phyloP scores from a whole-genome alignment of 53 echinoderm and acorn worm species.

The Arbacia lixula region DNA sequence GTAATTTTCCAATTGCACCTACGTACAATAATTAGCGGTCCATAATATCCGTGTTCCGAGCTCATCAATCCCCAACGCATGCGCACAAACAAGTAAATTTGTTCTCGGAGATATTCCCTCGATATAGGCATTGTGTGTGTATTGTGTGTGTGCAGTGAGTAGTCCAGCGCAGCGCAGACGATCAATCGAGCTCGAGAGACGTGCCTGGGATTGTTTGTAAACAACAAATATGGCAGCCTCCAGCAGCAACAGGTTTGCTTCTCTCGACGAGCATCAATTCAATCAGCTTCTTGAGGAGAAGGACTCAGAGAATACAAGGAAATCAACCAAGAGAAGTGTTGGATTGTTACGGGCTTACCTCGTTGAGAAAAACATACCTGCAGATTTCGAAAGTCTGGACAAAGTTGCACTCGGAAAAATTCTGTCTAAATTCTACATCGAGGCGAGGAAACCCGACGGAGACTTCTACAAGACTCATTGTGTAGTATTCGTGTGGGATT shows the following conservation, averaged over 20 bases:
- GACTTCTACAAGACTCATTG: slow-evolving; percentile 34
- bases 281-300: not conserved
- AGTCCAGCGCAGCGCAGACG: no score
- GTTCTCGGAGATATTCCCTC: no score
- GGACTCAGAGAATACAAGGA: slow-evolving; percentile 20
- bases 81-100: no score
- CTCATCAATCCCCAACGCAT: no score
- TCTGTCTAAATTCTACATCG: slow-evolving; percentile 41
- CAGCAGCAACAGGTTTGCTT: slow-evolving; percentile 11
- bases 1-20: no score
- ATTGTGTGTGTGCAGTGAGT: no score
- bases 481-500: slow-evolving; percentile 12
- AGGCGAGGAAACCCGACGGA: slow-evolving; percentile 38
- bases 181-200: no score
- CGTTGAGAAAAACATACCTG: not conserved
- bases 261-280: not conserved
- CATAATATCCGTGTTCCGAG: no score
- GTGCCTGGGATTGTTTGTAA: no score
- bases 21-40: no score
- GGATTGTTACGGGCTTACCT: not conserved
- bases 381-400: slow-evolving; percentile 4
- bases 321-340: not conserved
- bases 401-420: not conserved
- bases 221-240: slow-evolving; percentile 38
- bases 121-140: no score